Evolutionary conservation across 2,113 vertebrate genomes (phyloP), one percentile per base, ranked within the genome.

Genomic region (Serilophus lunatus): DNA sequence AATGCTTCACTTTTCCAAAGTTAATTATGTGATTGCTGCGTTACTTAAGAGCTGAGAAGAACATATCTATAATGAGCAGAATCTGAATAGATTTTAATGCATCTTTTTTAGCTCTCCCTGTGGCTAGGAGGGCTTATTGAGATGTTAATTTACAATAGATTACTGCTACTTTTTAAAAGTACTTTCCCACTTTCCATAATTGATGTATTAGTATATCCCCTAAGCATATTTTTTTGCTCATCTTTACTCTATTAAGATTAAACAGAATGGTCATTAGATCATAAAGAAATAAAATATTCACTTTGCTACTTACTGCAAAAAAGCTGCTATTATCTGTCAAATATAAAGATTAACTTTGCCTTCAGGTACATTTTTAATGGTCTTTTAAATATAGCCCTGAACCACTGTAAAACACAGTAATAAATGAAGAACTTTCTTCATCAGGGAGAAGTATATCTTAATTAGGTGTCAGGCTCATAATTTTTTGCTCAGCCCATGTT

Each of bases 331-430:
- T 96, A 93, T 96, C 95, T 97, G 92, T 96, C 96, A 96, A 93
- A 88, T 90, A 75, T 53, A 89, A 93, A 97, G 92, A 97, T 97
- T 96, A 95, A 95, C 84, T 93, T 96, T 91, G 74, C 94, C 88
- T 95, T 87, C 95, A 96, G 95, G 95, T 97, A 92, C 68, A 56
- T 91, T 95, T 95, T 96, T 95, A 96, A 96, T 97, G 60, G 72
- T 84, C 71, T 74, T 96, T 96, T 96, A 96, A 95, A 96, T 93
- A 91, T 42, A 95, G 53, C 57, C 51, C 80, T 80, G 79, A 88
- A 87, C 65, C 23, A 44, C 51, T 42, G 28, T 60, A 95, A 82
- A 44, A 82, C 72, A 83, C 15, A 78, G 86, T 56, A 82, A 85
- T 12, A 77, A 33, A 90, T 71, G 13, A 92, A 82, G 75, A 87